These are phyloP conservation scores for Epizoanthus scotinus DNA, from an alignment of 92 coral and sea anemone genomes.

Conservation along the genomic window DNA sequence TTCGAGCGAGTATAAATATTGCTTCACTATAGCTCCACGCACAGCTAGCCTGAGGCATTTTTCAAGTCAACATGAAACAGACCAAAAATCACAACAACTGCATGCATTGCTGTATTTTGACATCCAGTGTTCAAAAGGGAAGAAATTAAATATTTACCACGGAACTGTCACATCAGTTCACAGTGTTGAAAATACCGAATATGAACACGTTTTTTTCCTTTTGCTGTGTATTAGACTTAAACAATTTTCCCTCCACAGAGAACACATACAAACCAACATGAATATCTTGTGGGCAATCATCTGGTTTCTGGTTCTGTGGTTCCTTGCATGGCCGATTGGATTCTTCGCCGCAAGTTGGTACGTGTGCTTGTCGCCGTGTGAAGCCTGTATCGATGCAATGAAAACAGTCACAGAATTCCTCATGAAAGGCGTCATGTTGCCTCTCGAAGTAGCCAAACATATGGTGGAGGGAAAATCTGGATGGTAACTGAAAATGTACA, in stretches of 20 bases:
- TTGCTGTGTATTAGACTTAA: neutral
- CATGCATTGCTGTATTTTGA: too few species aligned
- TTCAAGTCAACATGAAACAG: neutral
- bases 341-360: slow-evolving; percentile 98
- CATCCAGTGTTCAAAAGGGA: too few species aligned
- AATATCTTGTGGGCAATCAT: slow-evolving; percentile 94
- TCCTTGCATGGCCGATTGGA: slow-evolving; percentile 95
- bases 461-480: slow-evolving; percentile 91
- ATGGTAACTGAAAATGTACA: slow-evolving; percentile 55
- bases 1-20: neutral
- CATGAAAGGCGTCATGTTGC: slow-evolving; percentile 92
- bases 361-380: slow-evolving; percentile 93
- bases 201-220: neutral
- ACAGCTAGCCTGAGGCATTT: neutral
- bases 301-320: slow-evolving; percentile 91
- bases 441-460: slow-evolving; percentile 92
- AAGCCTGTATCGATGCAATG: slow-evolving; percentile 90
- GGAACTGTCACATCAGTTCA: neutral
- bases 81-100: too few species aligned
- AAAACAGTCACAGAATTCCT: slow-evolving; percentile 82
- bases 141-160: too few species aligned
- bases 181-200: neutral
- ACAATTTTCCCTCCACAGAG: neutral
- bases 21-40: neutral
- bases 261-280: slow-evolving; percentile 45